Base-by-base conservation (phyloP, 2,888 invertebrate genomes). In the Apotomis betuletana region DNA sequence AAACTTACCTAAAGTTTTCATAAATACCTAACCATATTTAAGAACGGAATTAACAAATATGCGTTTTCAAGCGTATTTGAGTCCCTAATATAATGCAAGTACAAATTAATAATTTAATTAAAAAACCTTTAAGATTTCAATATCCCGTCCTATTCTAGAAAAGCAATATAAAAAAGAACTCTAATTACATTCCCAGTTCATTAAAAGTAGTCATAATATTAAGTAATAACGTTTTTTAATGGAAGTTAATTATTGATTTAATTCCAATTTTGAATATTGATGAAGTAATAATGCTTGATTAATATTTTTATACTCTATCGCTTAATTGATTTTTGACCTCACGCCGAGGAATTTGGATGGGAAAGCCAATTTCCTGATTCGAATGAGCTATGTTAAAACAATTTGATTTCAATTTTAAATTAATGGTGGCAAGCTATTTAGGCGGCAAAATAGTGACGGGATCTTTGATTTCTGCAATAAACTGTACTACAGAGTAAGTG, bases 211-310 rank as follows among this genome's bases (percentile, higher is more conserved):
- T 15, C 59, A 44, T 61, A 57, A 51, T 70, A 38, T 67, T 55
- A 61, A 70, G 54, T 54, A 70, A 70, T 65, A 65, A 10, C n/a
- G 51, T 41, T 67, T 46, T 46, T 5, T 62, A 57, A 61, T 65
- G 55, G 49, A 57, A 55, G 49, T 49, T 41, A 67, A 62, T 57
- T 13, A 71, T 67, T 51, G 41, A 61, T 57, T 65, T 60, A 41
- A 65, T 60, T 61, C n/a, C 15, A 49, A 55, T 71, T 61, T 61
- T 67, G 61, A 62, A 71, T 71, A 51, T 67, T 62, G 55, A 71
- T 61, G 71, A 67, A 71, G 71, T 67, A 67, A 67, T 71, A 71
- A n/a, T 46, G 38, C 55, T 61, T 57, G 55, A 72, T 63, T 72
- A 58, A 68, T 63, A 72, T 68, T 68, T 54, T 58, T 67, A 59